phyloP scores from a whole-genome alignment of 2,797 vertebrate genomes.

The Rhincodon typus region DNA sequence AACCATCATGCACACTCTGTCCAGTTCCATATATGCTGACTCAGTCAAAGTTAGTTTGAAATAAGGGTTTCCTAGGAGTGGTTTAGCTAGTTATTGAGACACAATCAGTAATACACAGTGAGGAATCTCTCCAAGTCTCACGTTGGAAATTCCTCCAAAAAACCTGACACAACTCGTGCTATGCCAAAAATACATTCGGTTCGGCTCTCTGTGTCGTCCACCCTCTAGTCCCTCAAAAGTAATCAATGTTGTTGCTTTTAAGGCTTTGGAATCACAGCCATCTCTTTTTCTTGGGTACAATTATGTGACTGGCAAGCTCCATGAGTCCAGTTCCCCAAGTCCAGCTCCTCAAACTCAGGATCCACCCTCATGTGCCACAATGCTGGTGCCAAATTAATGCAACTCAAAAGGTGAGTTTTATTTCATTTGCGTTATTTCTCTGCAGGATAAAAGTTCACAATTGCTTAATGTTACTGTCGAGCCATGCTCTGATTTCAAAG shows the following conservation, averaged over 20 bases:
- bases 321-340: background rate
- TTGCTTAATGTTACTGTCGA: background rate
- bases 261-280: background rate
- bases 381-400: background rate
- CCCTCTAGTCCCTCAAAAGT: background rate
- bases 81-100: too few species aligned
- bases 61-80: background rate
- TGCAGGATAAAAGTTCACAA: background rate
- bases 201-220: too few species aligned
- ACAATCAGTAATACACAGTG: too few species aligned
- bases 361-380: background rate
- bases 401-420: background rate
- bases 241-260: background rate
- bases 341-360: background rate
- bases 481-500: background rate
- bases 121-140: too few species aligned
- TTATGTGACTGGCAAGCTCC: background rate
- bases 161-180: too few species aligned
- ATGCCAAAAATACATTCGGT: too few species aligned
- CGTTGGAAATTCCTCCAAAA: too few species aligned
- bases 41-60: background rate
- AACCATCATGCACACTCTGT: background rate
- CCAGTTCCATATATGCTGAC: background rate
- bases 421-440: background rate
- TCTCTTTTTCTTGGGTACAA: background rate